These are phyloP conservation scores for Nymphicus hollandicus DNA, from an alignment of 2,113 vertebrate genomes.

Conservation along the genomic window DNA sequence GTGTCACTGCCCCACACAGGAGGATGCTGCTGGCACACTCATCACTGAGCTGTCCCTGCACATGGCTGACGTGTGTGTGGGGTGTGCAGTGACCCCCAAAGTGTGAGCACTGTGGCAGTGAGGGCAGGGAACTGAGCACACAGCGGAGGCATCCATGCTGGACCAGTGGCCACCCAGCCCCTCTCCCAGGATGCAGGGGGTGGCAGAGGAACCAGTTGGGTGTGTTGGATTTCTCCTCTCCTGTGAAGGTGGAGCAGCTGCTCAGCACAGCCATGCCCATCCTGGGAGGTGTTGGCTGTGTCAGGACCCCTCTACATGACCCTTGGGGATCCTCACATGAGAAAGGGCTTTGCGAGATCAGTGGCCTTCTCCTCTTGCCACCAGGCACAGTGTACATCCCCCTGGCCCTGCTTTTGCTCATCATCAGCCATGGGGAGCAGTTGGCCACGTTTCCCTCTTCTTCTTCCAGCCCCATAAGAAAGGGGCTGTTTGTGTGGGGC, in stretches of 20 bases:
- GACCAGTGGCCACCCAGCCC: neutral
- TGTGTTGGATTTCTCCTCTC: neutral
- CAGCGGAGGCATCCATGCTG: rapidly evolving
- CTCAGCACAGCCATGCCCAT: neutral
- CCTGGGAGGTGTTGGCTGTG: neutral
- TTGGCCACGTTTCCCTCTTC: rapidly evolving
- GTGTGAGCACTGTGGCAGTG: no score
- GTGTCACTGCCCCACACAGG: neutral
- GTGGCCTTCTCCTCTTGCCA: neutral
- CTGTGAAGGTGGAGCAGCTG: rapidly evolving
- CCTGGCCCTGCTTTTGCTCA: neutral
- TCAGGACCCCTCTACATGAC: rapidly evolving
- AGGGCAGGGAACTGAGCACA: neutral
- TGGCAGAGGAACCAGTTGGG: neutral
- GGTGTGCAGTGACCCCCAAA: neutral
- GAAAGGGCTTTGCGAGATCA: neutral
- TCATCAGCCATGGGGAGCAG: neutral
- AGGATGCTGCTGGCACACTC: rapidly evolving
- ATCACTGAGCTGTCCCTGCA: neutral
- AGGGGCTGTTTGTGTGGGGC: neutral
- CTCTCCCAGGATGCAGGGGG: neutral
- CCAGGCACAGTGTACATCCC: rapidly evolving
- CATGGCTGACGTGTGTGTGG: rapidly evolving
- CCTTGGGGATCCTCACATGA: rapidly evolving
- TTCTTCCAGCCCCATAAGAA: rapidly evolving